A percentile compares a stretch with the other conserved stretches of the same genome.
phyloP scores from a whole-genome alignment of 2,797 vertebrate species.

The Avahi laniger region DNA sequence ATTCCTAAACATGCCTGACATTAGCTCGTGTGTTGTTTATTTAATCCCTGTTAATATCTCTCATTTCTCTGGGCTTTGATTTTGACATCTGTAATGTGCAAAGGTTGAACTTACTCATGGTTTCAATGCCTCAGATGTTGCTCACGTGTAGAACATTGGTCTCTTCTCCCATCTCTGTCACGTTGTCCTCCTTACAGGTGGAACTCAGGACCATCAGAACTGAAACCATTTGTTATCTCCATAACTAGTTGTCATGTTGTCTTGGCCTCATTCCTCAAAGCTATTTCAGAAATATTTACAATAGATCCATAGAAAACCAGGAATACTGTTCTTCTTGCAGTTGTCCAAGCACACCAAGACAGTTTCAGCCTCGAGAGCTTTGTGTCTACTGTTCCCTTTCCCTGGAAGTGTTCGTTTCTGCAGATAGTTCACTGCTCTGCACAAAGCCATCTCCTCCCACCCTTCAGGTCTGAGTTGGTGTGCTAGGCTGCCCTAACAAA shows the following conservation, averaged over 20 bases:
- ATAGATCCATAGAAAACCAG: neutral
- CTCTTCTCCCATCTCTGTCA: neutral
- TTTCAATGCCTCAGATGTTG: neutral
- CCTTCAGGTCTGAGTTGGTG: neutral
- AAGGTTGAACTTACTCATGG: neutral
- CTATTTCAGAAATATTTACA: neutral
- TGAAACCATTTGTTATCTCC: neutral
- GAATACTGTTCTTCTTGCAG: neutral
- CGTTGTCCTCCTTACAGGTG: neutral
- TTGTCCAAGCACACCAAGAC: neutral
- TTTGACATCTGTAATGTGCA: neutral
- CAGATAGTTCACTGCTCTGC: neutral
- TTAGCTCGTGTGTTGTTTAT: neutral
- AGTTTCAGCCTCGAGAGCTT: neutral
- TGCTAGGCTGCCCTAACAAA: neutral
- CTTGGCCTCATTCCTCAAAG: neutral
- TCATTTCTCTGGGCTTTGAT: neutral
- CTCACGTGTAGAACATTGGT: neutral
- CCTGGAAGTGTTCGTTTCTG: neutral
- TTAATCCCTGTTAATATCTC: neutral
- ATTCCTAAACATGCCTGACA: neutral
- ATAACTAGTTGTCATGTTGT: neutral
- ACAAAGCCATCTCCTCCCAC: neutral
- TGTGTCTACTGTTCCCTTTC: neutral
- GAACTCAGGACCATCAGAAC: neutral